Base-by-base conservation (phyloP, 1,140 invertebrate genomes). In the Subanguina moxae region DNA sequence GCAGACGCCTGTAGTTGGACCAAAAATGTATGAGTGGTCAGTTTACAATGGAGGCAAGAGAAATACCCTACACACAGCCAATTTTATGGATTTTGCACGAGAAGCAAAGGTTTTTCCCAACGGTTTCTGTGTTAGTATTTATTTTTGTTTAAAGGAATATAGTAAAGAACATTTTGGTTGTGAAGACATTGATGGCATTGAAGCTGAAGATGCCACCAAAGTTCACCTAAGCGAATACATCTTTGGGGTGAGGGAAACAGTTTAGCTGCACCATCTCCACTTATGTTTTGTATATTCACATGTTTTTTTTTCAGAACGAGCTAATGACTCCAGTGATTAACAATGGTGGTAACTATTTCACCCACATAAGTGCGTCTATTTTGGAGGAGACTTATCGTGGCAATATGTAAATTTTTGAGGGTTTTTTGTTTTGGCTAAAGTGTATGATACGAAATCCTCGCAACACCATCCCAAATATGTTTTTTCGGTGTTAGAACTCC, bases 221-320 rank as follows among this genome's bases (percentile, higher is more conserved):
- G 71, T 75, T 56, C 72, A 73, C 58, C 59, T 73, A 21, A 71
- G 71, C 21, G 72, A 73, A 68, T 73, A 73, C 67, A 71, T 71
- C 28, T 73, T 74, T 38, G 72, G 72, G 45, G 72, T 75, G 43
- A 21, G 63, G 3, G n/a, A 13, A 28, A 64, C 3, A 21, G 3
- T 15, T 64, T 73, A 48, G 1, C 19, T 27, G 56, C 9, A 68
- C 67, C n/a, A 64, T 19, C 1, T 1, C 0, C 21, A 13, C 30
- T 43, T n/a, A 57, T 1, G 21, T 57, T 15, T 1, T n/a, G 23
- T 73, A 46, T 30, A 1, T 62, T 23, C 8, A 32, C 57, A 48
- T 27, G n/a, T n/a, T n/a, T n/a, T n/a, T n/a, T 38, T 71, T 70
- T 72, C 28, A 73, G 72, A 73, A 73, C 27, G 72, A 73, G 57